A percentile compares a stretch with the other conserved stretches of the same genome.
phyloP scores from a whole-genome alignment of 2,113 vertebrate species.

The Leucosticte australis region DNA sequence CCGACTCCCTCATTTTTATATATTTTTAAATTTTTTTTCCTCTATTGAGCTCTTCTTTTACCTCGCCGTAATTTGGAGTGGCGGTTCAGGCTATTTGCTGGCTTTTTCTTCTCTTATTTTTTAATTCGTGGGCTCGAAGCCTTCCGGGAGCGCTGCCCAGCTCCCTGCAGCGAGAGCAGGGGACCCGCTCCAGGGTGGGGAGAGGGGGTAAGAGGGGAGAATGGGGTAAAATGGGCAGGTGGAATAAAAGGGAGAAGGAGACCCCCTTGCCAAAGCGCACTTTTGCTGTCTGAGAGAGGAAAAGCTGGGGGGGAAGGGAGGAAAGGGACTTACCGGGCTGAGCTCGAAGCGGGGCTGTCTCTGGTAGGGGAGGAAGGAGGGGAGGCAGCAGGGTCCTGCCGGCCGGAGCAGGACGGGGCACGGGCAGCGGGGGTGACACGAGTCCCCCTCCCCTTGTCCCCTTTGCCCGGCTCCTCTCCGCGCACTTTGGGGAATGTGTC shows the following conservation, averaged over 20 bases:
- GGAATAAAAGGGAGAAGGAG: background rate
- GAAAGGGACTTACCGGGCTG: background rate
- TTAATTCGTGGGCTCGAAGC: background rate
- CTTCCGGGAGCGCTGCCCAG: background rate
- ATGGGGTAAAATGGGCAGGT: rapidly evolving
- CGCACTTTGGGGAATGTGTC: background rate
- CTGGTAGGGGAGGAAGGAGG: background rate
- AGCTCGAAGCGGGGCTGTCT: background rate
- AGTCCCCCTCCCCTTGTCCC: background rate
- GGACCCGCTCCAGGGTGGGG: background rate
- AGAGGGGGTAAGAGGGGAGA: background rate
- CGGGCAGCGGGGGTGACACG: background rate
- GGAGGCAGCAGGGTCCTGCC: background rate
- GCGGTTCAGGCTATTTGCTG: background rate
- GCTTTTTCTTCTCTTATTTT: background rate
- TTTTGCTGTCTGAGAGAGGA: background rate
- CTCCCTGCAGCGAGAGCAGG: background rate
- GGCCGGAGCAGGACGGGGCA: background rate
- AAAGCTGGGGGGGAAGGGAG: background rate
- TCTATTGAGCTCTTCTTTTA: background rate
- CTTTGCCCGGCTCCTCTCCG: background rate
- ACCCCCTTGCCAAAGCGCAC: rapidly evolving
- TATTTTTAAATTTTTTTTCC: background rate
- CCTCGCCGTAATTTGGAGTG: background rate
- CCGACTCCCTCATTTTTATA: rapidly evolving